phyloP scores from a whole-genome alignment of 2,888 invertebrate genomes.

The Aspidiotus destructor region DNA sequence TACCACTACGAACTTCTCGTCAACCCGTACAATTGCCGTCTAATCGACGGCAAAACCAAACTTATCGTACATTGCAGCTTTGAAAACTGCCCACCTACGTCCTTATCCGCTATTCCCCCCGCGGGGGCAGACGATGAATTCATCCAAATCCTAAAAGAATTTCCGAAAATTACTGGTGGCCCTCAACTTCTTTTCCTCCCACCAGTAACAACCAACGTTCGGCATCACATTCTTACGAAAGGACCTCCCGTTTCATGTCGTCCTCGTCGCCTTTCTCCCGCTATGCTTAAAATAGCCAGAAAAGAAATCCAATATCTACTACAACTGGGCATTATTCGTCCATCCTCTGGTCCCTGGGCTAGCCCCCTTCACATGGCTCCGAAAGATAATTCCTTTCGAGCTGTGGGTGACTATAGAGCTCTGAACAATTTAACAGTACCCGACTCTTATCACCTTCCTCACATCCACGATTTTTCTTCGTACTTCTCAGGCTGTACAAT shows the following conservation, averaged over 20 bases:
- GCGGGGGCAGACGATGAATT: neutral
- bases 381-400: conserved; percentile 37
- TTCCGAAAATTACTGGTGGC: neutral
- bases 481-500: conserved; percentile 28
- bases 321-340: conserved; percentile 4
- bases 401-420: conserved; percentile 13
- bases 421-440: neutral
- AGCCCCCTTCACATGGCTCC: conserved; percentile 33
- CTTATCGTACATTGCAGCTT: no score
- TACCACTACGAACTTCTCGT: conserved; percentile 32
- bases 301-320: conserved; percentile 7
- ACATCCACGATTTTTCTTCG: conserved; percentile 27
- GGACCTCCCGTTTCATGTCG: neutral
- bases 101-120: neutral
- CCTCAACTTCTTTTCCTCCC: no score
- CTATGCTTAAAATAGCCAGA: neutral
- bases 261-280: neutral
- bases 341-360: neutral
- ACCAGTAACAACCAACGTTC: no score
- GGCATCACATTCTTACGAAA: neutral
- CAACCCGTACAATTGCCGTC: conserved; percentile 17
- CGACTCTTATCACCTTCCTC: neutral
- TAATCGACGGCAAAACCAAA: conserved; percentile 29
- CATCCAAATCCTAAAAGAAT: neutral
- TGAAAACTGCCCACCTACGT: no score